These are phyloP conservation scores for Scaptomyza pallida DNA, from an alignment of 1,140 invertebrate species.

Conservation along the genomic window DNA sequence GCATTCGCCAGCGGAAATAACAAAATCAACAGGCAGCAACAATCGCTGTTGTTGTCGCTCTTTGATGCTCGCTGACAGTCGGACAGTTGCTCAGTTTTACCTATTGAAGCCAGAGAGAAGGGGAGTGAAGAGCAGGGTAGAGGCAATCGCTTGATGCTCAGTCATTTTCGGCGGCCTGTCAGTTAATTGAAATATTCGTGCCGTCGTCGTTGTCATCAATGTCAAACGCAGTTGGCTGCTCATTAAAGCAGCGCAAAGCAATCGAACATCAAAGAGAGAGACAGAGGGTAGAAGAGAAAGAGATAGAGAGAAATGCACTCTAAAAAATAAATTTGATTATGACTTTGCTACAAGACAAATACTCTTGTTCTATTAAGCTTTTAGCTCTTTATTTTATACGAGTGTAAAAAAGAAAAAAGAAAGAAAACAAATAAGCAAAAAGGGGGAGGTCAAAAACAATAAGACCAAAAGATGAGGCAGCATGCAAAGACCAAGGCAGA, in stretches of 20 bases:
- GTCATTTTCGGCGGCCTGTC: slow-evolving; percentile 71
- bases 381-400: background rate
- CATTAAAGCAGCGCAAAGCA: slow-evolving; percentile 66
- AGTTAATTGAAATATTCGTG: slow-evolving; percentile 82
- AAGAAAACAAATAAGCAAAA: background rate
- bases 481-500: slow-evolving; percentile 24
- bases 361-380: too few species aligned
- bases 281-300: background rate
- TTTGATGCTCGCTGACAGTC: slow-evolving; percentile 49
- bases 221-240: slow-evolving; percentile 39
- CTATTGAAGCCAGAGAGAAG: slow-evolving; percentile 10
- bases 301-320: background rate
- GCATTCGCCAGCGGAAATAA: slow-evolving; percentile 63
- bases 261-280: slow-evolving; percentile 26
- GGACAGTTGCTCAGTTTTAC: slow-evolving; percentile 56
- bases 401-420: background rate
- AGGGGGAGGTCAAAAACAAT: background rate
- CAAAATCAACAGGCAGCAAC: slow-evolving; percentile 46
- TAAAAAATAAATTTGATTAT: background rate
- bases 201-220: slow-evolving; percentile 59
- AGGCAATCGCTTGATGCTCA: slow-evolving; percentile 42
- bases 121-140: background rate
- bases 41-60: slow-evolving; percentile 51
- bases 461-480: background rate
- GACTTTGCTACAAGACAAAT: too few species aligned